A percentile compares a stretch with the other conserved stretches of the same genome.
Conservation (phyloP, 2,113 vertebrate species). For the Aix galericulata region DNA sequence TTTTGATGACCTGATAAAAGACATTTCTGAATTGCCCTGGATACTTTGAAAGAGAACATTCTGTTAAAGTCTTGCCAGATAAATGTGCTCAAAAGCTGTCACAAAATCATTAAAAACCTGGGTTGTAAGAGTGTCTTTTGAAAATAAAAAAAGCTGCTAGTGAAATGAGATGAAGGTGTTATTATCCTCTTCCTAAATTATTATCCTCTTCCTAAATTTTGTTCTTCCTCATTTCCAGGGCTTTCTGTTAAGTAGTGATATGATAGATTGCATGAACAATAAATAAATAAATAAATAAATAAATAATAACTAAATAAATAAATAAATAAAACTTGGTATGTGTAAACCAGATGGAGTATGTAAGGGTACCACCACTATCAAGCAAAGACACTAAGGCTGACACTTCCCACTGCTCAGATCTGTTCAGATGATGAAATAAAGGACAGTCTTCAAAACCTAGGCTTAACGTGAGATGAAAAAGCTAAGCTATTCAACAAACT, state of each 20-base stretch:
- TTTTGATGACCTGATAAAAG: constrained; percentile 22
- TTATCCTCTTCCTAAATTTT: neutral
- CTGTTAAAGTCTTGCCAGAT: neutral
- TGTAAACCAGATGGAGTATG: neutral
- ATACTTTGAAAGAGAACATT: neutral
- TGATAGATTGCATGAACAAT: neutral
- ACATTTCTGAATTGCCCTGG: neutral
- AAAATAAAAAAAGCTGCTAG: neutral
- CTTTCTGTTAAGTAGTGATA: neutral
- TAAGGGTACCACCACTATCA: neutral
- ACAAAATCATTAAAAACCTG: neutral
- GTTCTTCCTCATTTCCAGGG: neutral
- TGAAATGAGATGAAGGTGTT: neutral
- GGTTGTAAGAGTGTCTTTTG: neutral
- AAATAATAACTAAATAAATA: neutral
- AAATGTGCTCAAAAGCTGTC: neutral
- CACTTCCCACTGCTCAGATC: neutral
- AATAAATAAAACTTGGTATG: neutral
- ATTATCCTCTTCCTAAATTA: neutral
- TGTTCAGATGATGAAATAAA: neutral
- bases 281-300: neutral
- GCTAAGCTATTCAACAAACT: neutral
- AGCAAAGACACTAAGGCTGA: neutral
- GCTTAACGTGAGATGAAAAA: neutral
- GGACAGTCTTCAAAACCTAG: neutral